A percentile compares a stretch with the other conserved stretches of the same genome.
These are phyloP conservation scores for Delia radicum DNA, from an alignment of 1,140 invertebrate species.

Conservation along the genomic window DNA sequence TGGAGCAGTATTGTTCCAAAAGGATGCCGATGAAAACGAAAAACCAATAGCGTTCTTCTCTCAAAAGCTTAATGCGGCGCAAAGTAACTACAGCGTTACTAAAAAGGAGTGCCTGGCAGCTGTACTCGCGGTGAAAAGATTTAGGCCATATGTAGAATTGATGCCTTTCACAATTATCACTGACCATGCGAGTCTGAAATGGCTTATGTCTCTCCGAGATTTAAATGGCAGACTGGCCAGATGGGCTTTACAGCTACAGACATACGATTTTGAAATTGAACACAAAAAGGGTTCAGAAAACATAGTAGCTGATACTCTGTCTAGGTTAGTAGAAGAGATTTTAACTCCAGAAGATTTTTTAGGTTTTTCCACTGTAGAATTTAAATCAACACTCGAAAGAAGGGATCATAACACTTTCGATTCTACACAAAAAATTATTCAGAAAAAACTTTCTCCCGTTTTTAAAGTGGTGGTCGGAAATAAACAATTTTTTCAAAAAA, in stretches of 20 bases:
- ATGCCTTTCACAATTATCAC: conserved; percentile 49
- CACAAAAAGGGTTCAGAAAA: no score
- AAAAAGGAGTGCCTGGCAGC: conserved; percentile 57
- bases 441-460: no score
- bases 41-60: background rate
- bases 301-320: no score
- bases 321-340: no score
- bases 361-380: no score
- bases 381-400: no score
- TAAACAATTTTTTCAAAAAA: no score
- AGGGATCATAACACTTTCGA: no score
- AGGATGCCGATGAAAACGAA: background rate
- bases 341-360: no score
- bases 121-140: conserved; percentile 53
- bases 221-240: conserved; percentile 40
- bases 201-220: conserved; percentile 37
- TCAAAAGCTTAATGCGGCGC: conserved; percentile 24
- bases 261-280: no score
- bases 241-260: conserved; percentile 31
- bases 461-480: no score
- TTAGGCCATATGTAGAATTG: conserved; percentile 54
- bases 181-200: conserved; percentile 39
- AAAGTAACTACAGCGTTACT: conserved; percentile 36
- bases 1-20: background rate
- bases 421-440: no score